Evolutionary conservation across 2,797 vertebrate species (phyloP).

Genomic region (Champsocephalus gunnari): DNA sequence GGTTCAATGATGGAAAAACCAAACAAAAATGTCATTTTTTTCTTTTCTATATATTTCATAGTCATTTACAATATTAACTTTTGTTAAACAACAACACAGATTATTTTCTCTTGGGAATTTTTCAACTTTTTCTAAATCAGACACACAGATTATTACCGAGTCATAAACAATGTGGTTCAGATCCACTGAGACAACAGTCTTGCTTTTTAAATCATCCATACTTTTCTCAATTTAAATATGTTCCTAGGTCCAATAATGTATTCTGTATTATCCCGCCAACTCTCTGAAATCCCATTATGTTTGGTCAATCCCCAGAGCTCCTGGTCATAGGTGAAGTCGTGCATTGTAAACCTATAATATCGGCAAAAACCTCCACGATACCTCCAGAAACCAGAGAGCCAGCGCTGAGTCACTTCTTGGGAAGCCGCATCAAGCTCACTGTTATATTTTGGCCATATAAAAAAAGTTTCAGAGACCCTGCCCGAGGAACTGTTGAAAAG

Average conservation of each 20-base stretch:
- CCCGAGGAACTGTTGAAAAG: slow-evolving; percentile 10
- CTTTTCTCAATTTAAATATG: background rate
- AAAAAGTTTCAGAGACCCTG: slow-evolving; percentile 13
- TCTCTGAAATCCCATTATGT: background rate
- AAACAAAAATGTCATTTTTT: too few relatives aligned
- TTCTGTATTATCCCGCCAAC: too few relatives aligned
- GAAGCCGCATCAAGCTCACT: background rate
- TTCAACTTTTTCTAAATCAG: background rate
- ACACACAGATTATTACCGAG: background rate
- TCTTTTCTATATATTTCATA: too few relatives aligned
- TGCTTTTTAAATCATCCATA: too few relatives aligned
- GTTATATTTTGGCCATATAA: slow-evolving; percentile 41
- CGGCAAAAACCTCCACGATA: background rate
- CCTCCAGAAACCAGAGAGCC: slow-evolving; percentile 1
- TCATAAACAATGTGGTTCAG: too few relatives aligned
- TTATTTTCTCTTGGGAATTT: too few relatives aligned
- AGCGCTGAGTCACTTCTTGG: slow-evolving; percentile 33
- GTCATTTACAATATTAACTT: too few relatives aligned
- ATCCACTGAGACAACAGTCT: too few relatives aligned
- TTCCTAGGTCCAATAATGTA: background rate
- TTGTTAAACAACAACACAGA: too few relatives aligned
- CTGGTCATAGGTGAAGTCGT: background rate
- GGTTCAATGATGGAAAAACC: too few relatives aligned
- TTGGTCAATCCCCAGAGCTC: background rate
- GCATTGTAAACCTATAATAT: background rate